Conservation (phyloP, 2,113 vertebrate species). For the Ceuthmochares aereus region DNA sequence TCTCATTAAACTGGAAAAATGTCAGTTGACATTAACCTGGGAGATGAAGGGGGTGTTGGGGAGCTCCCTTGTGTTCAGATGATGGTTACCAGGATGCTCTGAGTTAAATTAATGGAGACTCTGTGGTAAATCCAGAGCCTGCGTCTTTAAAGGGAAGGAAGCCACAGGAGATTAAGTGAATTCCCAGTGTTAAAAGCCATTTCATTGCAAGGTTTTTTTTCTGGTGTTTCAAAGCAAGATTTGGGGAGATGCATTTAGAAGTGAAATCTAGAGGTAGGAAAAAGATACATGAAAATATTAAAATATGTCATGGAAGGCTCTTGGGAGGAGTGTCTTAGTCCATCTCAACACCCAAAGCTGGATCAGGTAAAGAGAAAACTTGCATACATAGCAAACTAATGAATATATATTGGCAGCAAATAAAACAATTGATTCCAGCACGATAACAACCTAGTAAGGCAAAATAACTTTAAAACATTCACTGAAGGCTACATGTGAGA, state of each 20-base stretch:
- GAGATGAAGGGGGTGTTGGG: background rate
- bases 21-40: background rate
- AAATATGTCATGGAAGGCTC: background rate
- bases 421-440: background rate
- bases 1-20: slow-evolving; percentile 41
- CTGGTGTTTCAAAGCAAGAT: background rate
- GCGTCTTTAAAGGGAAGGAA: background rate
- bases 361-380: background rate
- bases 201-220: background rate
- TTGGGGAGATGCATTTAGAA: background rate
- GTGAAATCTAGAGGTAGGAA: background rate
- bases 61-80: background rate
- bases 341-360: background rate
- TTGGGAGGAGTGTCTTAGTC: background rate
- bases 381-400: background rate
- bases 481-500: background rate
- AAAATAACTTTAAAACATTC: background rate
- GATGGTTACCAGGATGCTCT: background rate
- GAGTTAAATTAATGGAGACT: background rate
- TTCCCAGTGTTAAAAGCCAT: background rate
- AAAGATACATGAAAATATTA: background rate
- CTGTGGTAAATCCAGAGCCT: background rate
- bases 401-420: accelerated
- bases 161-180: background rate
- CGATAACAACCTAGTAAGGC: background rate